Base-by-base conservation (phyloP, 2,888 invertebrate genomes). In the Tetragonisca angustula region DNA sequence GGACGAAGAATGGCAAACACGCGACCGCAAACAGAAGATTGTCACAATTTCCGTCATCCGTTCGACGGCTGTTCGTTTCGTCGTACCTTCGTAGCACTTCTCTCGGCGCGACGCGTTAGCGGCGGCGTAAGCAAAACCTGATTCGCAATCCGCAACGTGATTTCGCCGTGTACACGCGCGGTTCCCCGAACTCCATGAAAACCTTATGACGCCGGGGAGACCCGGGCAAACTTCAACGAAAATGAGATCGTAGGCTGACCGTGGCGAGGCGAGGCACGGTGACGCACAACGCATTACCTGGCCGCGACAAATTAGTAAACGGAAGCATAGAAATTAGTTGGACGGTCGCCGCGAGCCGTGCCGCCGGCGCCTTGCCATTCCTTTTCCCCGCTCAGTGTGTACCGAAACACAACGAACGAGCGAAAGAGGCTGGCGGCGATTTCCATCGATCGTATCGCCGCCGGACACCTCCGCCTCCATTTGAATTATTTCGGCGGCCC, bases 171-270 rank as follows among this genome's bases (percentile, higher is more conserved):
- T 59, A 62, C 79, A 52, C 72, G 72, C 75, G 64, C 49, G 43
- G 61, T 74, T 70, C 83, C 83, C 85, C 81, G 67, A 27, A 82
- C 87, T 89, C 90, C 43, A 87, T 92, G 90, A 90, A 92, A 91
- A 78, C 87, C 87, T 91, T 89, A 91, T 88, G 88, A 87, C 87
- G 62, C 54, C 79, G 36, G 72, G 79, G 76, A 50, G 80, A 79
- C 56, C 67, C 80, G 70, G 56, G 85, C 88, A 88, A 90, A 87
- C 87, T 90, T 82, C 87, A 87, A 90, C 86, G 91, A 89, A 91
- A 91, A 88, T 83, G 86, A 80, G 82, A 87, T 86, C 79, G 75
- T 69, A 52, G 81, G 59, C 67, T 21, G 56, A 54, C 49, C 24
- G 24, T 50, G 50, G 43, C 15, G 70, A 11, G 69, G 32, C 27